Evolutionary conservation across 2,888 invertebrate genomes (phyloP).

Genomic region (Agonum fuliginosum): DNA sequence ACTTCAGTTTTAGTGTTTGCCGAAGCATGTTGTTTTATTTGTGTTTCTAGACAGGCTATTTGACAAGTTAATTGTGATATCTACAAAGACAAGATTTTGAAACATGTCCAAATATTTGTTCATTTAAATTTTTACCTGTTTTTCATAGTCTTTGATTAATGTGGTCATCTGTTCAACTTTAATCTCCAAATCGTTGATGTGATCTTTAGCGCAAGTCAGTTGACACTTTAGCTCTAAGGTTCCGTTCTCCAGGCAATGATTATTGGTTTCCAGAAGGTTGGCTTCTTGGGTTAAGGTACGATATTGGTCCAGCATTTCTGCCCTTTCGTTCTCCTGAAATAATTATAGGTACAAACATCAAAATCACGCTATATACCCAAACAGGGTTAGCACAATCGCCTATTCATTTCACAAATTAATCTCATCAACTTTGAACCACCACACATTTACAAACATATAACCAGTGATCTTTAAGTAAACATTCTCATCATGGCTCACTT

Average conservation of each 20-base stretch:
- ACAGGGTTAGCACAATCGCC: too few species aligned
- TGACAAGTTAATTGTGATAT: conserved; percentile 71
- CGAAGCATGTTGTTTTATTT: conserved; percentile 77
- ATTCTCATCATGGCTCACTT: too few species aligned
- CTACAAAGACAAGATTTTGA: conserved; percentile 27
- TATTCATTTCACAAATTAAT: too few species aligned
- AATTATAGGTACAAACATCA: too few species aligned
- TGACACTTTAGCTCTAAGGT: conserved; percentile 81
- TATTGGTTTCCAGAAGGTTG: conserved; percentile 84
- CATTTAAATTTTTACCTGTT: conserved; percentile 70
- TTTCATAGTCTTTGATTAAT: conserved; percentile 76
- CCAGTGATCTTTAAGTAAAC: too few species aligned
- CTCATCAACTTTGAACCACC: too few species aligned
- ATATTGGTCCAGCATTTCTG: conserved; percentile 88
- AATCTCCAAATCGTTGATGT: conserved; percentile 79
- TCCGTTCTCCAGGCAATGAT: conserved; percentile 86
- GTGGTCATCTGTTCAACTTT: conserved; percentile 76
- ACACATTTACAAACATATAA: too few species aligned
- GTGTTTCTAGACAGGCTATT: conserved; percentile 79
- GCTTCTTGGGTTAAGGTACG: conserved; percentile 86
- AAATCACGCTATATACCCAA: too few species aligned
- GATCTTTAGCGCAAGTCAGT: conserved; percentile 75
- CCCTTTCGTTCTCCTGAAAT: conserved; percentile 88
- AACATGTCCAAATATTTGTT: not conserved
- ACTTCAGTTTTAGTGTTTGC: conserved; percentile 77